Base-by-base conservation (phyloP, 2,797 vertebrate genomes). In the Setipinna tenuifilis region DNA sequence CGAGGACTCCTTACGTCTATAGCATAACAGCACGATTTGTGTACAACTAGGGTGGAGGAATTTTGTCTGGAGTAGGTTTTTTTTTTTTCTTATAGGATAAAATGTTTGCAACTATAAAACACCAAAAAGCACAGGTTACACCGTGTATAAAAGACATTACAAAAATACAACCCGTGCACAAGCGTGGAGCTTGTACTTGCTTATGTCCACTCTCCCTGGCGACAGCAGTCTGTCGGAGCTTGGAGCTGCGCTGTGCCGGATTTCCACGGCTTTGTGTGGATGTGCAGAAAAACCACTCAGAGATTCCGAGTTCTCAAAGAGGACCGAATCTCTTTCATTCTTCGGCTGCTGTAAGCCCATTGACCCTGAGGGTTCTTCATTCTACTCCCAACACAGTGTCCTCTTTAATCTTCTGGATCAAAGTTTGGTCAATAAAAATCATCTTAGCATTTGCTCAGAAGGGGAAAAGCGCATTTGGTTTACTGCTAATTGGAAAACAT, bases 331-430 rank as follows among this genome's bases (percentile, higher is more conserved):
- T 91, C 92, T 96, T 94, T 96, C 93, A 95, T 95, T 95, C 95
- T 94, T 92, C 93, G 93, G 89, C 92, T 94, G 88, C 90, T 92
- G 92, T 91, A 96, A 93, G 94, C 95, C 95, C 92, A 93, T 95
- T 95, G 96, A 96, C 94, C 93, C 87, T 81, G 48, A 44, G 91
- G 93, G 94, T 95, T 95, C 95, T 93, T 92, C 91, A 93, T 94
- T 92, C 93, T 89, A 84, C 94, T 93, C 93, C 92, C 93, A 92
- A 92, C 92, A 93, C 93, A 93, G 94, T 94, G 93, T 92, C 94
- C 94, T 94, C 95, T 96, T 96, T 96, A 97, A 96, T 97, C 96
- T 95, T 93, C 92, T 81, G 88, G 95, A 97, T 96, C 96, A 97
- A 96, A 96, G 94, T 95, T 93, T 95, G 95, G 94, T 96, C 95